phyloP scores from a whole-genome alignment of 2,797 vertebrate species.

The Parotocinclus haroldoi region DNA sequence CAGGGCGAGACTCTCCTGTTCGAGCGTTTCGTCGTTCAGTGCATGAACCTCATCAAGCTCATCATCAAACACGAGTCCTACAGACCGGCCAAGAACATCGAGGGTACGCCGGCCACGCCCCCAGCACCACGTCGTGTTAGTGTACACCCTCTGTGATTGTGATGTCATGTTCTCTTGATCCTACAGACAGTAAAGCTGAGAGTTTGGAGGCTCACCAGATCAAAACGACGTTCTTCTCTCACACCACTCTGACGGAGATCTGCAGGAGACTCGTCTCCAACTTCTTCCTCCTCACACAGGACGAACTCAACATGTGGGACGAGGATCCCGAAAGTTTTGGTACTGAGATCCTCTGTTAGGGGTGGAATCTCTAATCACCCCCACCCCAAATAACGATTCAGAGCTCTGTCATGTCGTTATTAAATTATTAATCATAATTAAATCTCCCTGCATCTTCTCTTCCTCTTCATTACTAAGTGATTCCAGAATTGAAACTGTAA shows the following conservation, averaged over 20 bases:
- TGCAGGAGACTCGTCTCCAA: constrained; percentile 90
- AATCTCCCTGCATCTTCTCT: too few species aligned
- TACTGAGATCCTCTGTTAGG: constrained; percentile 58
- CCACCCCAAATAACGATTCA: too few species aligned
- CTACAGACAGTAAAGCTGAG: constrained; percentile 88
- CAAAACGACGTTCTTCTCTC: constrained; percentile 92
- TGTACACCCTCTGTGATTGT: too few species aligned
- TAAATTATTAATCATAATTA: too few species aligned
- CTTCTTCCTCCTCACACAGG: constrained; percentile 91
- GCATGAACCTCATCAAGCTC: constrained; percentile 98
- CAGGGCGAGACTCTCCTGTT: constrained; percentile 87
- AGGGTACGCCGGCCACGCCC: constrained; percentile 71
- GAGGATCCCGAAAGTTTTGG: constrained; percentile 97
- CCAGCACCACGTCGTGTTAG: too few species aligned
- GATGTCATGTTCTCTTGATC: constrained; percentile 3
- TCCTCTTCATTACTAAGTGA: too few species aligned
- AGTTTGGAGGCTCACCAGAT: constrained; percentile 94
- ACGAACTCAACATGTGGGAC: constrained; percentile 96
- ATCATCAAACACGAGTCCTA: constrained; percentile 95
- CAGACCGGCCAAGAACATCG: constrained; percentile 91
- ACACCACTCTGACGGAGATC: constrained; percentile 90
- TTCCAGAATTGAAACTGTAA: too few species aligned
- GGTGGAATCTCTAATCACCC: too few species aligned
- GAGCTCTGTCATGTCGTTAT: too few species aligned
- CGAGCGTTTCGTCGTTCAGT: constrained; percentile 94